These are phyloP conservation scores for Cyrtonyx montezumae DNA, from an alignment of 2,113 vertebrate species.

Conservation along the genomic window DNA sequence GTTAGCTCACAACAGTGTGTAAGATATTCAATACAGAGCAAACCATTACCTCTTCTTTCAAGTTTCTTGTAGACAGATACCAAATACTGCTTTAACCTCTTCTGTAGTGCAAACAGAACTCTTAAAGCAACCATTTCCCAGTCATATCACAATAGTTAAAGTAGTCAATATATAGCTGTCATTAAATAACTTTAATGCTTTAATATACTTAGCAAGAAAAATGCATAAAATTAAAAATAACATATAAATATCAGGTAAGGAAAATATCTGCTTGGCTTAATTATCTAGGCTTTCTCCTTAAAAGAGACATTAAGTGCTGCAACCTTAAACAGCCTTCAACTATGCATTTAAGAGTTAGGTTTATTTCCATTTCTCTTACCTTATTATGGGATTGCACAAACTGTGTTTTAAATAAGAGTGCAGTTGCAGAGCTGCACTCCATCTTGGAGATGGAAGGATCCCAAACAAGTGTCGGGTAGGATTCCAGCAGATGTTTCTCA, in stretches of 20 bases:
- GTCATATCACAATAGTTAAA: neutral
- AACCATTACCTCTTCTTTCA: neutral
- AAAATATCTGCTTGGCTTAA: neutral
- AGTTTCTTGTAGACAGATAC: neutral
- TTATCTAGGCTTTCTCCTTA: neutral
- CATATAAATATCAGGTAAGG: too few species aligned
- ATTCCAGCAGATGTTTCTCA: neutral
- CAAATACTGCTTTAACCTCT: neutral
- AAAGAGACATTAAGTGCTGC: neutral
- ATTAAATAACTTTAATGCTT: neutral
- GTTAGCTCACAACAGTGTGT: neutral
- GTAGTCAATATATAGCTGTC: accelerated
- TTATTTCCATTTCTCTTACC: neutral
- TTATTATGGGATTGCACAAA: neutral
- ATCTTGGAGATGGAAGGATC: neutral
- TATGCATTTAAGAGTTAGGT: neutral
- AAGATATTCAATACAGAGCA: accelerated
- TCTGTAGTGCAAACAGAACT: neutral
- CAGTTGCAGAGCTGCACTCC: neutral
- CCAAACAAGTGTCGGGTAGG: neutral
- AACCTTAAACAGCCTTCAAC: neutral
- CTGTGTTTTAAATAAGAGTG: neutral
- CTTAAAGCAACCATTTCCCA: neutral
- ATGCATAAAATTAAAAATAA: neutral
- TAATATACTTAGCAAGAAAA: neutral